Conservation (phyloP, 1,140 invertebrate species). For the Cecropterus lyciades region DNA sequence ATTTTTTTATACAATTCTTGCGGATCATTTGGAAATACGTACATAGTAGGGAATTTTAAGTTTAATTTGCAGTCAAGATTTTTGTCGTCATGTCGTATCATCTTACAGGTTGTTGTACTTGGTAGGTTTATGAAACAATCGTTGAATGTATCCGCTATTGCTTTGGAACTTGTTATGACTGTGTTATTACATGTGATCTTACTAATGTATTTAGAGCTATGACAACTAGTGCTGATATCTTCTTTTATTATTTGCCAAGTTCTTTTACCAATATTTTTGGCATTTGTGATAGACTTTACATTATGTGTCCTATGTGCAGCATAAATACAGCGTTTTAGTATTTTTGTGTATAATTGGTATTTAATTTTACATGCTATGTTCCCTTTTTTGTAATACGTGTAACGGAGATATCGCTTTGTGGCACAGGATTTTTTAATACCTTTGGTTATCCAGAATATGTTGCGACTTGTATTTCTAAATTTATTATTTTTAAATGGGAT, state of each 20-base stretch:
- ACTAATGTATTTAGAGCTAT: neutral
- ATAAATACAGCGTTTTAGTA: too few species aligned
- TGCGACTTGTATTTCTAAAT: neutral
- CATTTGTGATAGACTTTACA: neutral
- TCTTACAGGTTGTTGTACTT: neutral
- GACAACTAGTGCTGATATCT: neutral
- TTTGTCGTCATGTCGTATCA: neutral
- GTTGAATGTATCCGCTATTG: conserved; percentile 7
- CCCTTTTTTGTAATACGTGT: conserved; percentile 1
- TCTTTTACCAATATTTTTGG: conserved; percentile 2
- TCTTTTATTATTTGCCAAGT: conserved; percentile 19
- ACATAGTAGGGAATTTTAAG: neutral
- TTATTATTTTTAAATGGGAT: conserved; percentile 21
- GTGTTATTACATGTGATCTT: neutral
- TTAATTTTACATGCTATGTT: neutral
- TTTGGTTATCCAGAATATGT: conserved; percentile 7
- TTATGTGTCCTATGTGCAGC: conserved; percentile 6
- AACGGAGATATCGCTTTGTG: conserved; percentile 6
- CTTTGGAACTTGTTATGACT: neutral
- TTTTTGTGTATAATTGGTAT: conserved; percentile 11
- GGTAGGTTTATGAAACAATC: neutral
- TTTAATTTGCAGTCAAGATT: neutral
- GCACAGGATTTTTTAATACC: conserved; percentile 8
- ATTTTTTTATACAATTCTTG: conserved; percentile 7
- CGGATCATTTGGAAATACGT: neutral